Percentiles rank a stretch among this genome's conserved stretches.
Conservation (phyloP, 2,888 invertebrate genomes). For the Pollenia amentaria region DNA sequence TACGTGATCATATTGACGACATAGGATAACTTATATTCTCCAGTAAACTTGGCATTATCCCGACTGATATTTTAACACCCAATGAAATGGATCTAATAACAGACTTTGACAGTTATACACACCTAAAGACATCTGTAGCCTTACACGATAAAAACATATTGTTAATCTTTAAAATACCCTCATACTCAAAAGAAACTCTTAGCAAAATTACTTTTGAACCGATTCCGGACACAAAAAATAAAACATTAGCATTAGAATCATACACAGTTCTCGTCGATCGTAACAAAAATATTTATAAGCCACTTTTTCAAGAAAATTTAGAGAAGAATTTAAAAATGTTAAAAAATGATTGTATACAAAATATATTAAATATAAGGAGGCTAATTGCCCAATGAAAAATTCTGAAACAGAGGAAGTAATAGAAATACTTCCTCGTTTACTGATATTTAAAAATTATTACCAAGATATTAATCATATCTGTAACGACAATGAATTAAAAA, state of each 20-base stretch:
- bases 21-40: constrained; percentile 69
- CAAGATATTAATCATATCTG: constrained; percentile 39
- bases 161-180: constrained; percentile 45
- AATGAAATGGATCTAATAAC: constrained; percentile 65
- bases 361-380: background rate
- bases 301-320: constrained; percentile 47
- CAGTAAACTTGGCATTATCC: constrained; percentile 70
- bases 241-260: constrained; percentile 35
- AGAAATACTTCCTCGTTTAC: constrained; percentile 59
- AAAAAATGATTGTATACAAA: constrained; percentile 5
- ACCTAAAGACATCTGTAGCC: constrained; percentile 60
- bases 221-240: constrained; percentile 48
- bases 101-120: constrained; percentile 66
- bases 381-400: no score
- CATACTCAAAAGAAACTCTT: constrained; percentile 34
- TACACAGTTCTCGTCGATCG: constrained; percentile 46
- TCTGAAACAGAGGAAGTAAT: constrained; percentile 17
- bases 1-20: constrained; percentile 54
- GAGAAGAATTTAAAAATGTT: constrained; percentile 10
- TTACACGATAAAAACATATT: constrained; percentile 55
- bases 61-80: constrained; percentile 64
- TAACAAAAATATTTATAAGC: constrained; percentile 47
- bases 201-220: constrained; percentile 56
- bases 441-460: constrained; percentile 55
- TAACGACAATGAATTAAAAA: constrained; percentile 43